Evolutionary conservation across 2,888 invertebrate species (phyloP), one percentile per base, ranked within the genome.

Genomic region (Pherbina coryleti): DNA sequence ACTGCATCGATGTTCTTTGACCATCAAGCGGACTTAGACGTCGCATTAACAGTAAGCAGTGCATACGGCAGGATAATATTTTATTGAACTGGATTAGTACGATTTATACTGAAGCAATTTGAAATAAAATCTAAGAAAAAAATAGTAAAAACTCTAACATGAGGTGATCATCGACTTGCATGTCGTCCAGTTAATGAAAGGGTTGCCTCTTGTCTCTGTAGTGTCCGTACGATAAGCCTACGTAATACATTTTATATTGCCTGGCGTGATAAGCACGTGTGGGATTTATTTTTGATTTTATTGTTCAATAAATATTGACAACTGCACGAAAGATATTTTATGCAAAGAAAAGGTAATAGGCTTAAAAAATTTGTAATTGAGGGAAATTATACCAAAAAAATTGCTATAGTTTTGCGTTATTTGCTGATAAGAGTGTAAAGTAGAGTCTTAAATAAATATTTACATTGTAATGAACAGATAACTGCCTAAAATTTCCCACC

Each of bases 71-170:
- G 62, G 73, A 74, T 62, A 74, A 62, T 37, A 70, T 75, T 79
- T 79, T 79, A 79, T 79, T 79, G 75, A 70, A 60, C 66, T 37
- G 79, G 79, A 79, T 79, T 77, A 77, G 60, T 22, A 53, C 37
- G 53, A 55, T 37, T 69, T 49, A 71, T 71, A 57, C 62, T 60
- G 49, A 34, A 75, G 66, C 44, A 19, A 66, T 64, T 37, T 53
- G 49, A 4, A 37, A 31, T 14, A 22, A 55, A 60, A 31, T n/a
- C 3, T 44, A 3, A 9, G 57, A 57, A 37, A 19, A 19, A 7
- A 5, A 14, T 3, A 19, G 19, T 11, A 28, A 60, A 60, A n/a
- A 53, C 22, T 31, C 11, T 11, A 5, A 53, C 11, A 28, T 25
- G n/a, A 25, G 7, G 25, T 37, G 19, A 57, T n/a, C 9, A 57